These are phyloP conservation scores for Meloe dianella DNA, from an alignment of 2,888 invertebrate genomes.

Conservation along the genomic window DNA sequence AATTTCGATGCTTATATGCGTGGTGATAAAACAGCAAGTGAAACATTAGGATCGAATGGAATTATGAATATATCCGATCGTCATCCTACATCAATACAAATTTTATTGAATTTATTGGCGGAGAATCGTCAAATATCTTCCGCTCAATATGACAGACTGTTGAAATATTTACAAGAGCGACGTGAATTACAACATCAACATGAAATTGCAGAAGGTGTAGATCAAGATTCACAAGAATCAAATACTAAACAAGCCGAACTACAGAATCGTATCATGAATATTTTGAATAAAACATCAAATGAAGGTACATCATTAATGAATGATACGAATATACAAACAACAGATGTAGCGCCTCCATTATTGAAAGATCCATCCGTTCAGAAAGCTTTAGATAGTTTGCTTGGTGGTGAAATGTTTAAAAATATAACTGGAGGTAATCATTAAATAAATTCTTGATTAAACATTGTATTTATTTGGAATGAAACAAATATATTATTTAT, in stretches of 20 bases:
- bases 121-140: constrained; percentile 81
- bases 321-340: constrained; percentile 43
- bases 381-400: constrained; percentile 76
- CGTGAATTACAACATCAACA: constrained; percentile 76
- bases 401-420: constrained; percentile 66
- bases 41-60: constrained; percentile 40
- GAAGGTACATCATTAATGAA: constrained; percentile 52
- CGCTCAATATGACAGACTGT: constrained; percentile 78
- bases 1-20: constrained; percentile 71
- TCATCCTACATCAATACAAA: constrained; percentile 72
- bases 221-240: constrained; percentile 57
- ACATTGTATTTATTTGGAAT: background rate
- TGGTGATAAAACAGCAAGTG: constrained; percentile 55
- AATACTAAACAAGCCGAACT: constrained; percentile 71
- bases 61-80: constrained; percentile 56
- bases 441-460: no score
- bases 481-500: background rate
- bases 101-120: constrained; percentile 78
- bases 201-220: constrained; percentile 73
- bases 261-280: constrained; percentile 79
- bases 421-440: constrained; percentile 53
- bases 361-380: constrained; percentile 79
- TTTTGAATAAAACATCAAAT: constrained; percentile 66
- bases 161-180: constrained; percentile 75
- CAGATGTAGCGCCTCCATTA: constrained; percentile 58